These are phyloP conservation scores for Cataglyphis altisquamis DNA, from an alignment of 2,888 invertebrate genomes.

Conservation along the genomic window DNA sequence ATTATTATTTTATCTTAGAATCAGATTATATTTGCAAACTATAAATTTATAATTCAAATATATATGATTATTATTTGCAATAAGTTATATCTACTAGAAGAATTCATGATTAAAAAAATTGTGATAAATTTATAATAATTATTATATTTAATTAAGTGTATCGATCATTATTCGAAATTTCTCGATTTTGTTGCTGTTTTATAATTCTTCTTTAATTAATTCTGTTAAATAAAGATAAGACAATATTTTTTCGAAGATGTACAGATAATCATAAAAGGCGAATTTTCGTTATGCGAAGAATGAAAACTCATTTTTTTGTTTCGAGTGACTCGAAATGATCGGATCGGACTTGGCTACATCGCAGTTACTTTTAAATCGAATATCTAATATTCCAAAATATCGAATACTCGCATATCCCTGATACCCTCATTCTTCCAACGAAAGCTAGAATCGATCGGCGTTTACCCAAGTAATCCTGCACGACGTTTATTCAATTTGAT, in stretches of 20 bases:
- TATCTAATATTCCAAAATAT: slow-evolving; percentile 15
- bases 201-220: background rate
- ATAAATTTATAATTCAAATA: slow-evolving; percentile 5
- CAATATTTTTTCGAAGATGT: background rate
- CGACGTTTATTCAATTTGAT: slow-evolving; percentile 72
- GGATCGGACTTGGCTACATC: background rate
- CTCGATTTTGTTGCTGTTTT: background rate
- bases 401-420: slow-evolving; percentile 24
- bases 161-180: background rate
- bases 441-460: slow-evolving; percentile 62
- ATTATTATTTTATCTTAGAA: background rate
- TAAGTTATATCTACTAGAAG: background rate
- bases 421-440: slow-evolving; percentile 46
- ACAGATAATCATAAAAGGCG: background rate
- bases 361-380: slow-evolving; percentile 13
- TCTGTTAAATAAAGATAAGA: background rate
- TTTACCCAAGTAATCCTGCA: slow-evolving; percentile 58
- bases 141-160: background rate
- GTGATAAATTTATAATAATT: background rate
- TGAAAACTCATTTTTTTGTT: background rate
- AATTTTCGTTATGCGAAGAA: background rate
- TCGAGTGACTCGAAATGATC: background rate
- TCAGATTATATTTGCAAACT: slow-evolving; percentile 1
- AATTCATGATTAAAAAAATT: background rate
- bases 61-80: background rate